Evolutionary conservation across 1,140 invertebrate species (phyloP).

Genomic region (Oscheius sp.): DNA sequence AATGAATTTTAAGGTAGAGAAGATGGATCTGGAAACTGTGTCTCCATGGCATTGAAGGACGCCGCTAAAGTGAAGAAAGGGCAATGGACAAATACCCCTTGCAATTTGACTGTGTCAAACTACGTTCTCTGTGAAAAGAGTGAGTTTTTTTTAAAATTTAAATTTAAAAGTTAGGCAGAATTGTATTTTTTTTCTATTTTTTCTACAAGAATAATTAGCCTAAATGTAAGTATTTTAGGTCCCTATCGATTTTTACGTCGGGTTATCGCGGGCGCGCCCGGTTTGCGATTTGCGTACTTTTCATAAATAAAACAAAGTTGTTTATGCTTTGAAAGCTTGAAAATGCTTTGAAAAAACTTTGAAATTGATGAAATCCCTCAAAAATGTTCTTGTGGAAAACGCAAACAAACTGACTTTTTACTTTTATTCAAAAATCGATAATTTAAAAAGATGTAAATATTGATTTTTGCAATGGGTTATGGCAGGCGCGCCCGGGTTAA

Average conservation of each 20-base stretch:
- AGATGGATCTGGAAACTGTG: background rate
- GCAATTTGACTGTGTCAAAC: no score
- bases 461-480: no score
- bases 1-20: background rate
- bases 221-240: background rate
- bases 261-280: no score
- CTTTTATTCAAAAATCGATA: background rate
- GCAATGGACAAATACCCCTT: no score
- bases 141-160: background rate
- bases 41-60: background rate
- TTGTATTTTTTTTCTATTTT: background rate
- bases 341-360: conserved; percentile 42
- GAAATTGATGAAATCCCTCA: conserved; percentile 65
- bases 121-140: no score
- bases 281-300: no score
- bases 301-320: background rate
- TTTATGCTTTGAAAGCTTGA: background rate
- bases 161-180: background rate
- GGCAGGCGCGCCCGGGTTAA: no score
- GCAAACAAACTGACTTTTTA: conserved; percentile 74
- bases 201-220: background rate
- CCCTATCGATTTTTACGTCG: no score
- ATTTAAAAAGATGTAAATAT: no score
- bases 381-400: conserved; percentile 83
- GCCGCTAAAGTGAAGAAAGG: background rate